Evolutionary conservation across 2,888 invertebrate species (phyloP), one percentile per base, ranked within the genome.

Genomic region (Eupithecia exiguata): DNA sequence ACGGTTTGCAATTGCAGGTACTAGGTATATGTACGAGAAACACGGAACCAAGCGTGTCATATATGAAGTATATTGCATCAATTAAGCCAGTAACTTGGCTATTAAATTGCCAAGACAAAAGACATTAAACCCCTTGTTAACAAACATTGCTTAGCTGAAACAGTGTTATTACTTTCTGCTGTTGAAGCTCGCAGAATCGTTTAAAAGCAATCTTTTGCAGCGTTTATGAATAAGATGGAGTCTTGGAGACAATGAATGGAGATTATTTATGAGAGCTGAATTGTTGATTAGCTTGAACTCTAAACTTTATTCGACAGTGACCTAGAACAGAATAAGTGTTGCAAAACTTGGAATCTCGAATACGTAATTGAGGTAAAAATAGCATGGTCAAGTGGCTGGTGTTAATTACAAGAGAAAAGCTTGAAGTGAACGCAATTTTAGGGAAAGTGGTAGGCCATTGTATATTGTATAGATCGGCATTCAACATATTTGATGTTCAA

Each of bases 1-100:
- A 90, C 92, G 92, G 79, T 81, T 83, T 81, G 84, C 85, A 72
- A 84, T 84, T 80, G 84, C 85, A 72, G 85, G 86, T 18, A 65
- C 35, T 38, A 65, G n/a, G 36, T 36, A 36, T 65, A 87, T 87
- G 87, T 80, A 79, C 65, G 79, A 77, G 81, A 80, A 81, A 83
- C 85, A 84, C 84, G 83, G 87, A 84, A 86, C 86, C 86, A 84
- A 84, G 81, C 84, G 87, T 87, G 83, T 83, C 85, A 83, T 79
- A 83, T 79, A 82, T 83, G 81, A 38, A 66, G 25, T 66, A 25
- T 77, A 75, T 69, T 75, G 75, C 77, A 69, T 76, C 73, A 78
- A 72, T 75, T 69, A 71, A 75, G 76, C 70, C 76, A 66, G 70
- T 74, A 65, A 46, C 62, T 76, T 76, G 72, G 46, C 74, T 36